A percentile compares a stretch with the other conserved stretches of the same genome.
Evolutionary conservation across 2,797 vertebrate species (phyloP).

Genomic region (Danio choprae): DNA sequence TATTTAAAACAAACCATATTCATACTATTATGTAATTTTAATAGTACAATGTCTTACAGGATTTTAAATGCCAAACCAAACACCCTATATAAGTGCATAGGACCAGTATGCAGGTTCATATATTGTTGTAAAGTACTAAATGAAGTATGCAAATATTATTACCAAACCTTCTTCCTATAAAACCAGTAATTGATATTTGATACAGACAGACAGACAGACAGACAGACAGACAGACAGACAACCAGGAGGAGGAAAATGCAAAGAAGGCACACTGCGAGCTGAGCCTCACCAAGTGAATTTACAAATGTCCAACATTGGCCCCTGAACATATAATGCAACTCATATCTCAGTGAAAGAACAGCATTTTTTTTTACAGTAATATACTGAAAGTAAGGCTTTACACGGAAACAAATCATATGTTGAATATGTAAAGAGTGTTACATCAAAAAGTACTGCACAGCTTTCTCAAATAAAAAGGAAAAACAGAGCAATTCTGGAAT

Average conservation of each 20-base stretch:
- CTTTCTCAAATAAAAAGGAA: background rate
- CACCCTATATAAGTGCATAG: conserved; percentile 66
- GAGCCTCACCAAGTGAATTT: conserved; percentile 54
- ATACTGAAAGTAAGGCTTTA: conserved; percentile 26
- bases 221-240: conserved; percentile 43
- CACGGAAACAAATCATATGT: conserved; percentile 15
- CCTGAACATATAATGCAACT: conserved; percentile 37
- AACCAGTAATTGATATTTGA: conserved; percentile 66
- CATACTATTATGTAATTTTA: conserved; percentile 49
- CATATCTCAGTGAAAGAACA: conserved; percentile 13
- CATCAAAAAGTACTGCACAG: background rate
- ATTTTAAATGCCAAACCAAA: conserved; percentile 55
- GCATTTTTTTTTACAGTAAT: conserved; percentile 14
- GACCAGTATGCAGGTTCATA: conserved; percentile 70
- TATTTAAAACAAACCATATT: conserved; percentile 44
- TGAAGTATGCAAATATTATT: conserved; percentile 76
- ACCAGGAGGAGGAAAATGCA: conserved; percentile 53
- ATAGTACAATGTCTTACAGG: conserved; percentile 36
- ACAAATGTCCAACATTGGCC: conserved; percentile 24
- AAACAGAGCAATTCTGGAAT: background rate
- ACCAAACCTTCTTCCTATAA: conserved; percentile 69
- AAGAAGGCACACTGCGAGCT: conserved; percentile 80
- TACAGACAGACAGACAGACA: conserved; percentile 51
- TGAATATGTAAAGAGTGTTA: conserved; percentile 11
- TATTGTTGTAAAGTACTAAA: conserved; percentile 59